phyloP scores from a whole-genome alignment of 2,797 vertebrate species.

The Brachymystax lenok region DNA sequence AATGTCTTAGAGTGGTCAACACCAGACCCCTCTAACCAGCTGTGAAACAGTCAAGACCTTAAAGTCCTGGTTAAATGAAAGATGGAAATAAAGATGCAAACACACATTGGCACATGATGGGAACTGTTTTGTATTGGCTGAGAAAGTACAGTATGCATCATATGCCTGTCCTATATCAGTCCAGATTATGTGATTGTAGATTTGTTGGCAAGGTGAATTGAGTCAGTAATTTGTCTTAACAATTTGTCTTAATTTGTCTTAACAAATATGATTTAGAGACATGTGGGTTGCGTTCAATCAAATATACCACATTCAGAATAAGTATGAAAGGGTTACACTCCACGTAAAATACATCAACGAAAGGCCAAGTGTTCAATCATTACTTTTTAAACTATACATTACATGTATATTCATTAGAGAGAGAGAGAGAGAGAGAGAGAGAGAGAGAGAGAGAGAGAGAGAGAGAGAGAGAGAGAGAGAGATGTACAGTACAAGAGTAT shows the following conservation, averaged over 20 bases:
- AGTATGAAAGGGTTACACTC: not conserved
- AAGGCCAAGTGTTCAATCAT: not conserved
- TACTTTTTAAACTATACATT: not conserved
- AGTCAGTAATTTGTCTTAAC: not conserved
- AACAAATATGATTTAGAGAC: not conserved
- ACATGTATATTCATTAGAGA: too few species aligned
- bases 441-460: not conserved
- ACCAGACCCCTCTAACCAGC: too few species aligned
- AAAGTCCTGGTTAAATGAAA: too few species aligned
- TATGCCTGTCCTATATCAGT: too few species aligned
- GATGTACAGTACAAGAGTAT: too few species aligned
- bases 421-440: not conserved
- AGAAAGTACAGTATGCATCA: too few species aligned
- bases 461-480: not conserved
- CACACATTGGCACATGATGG: too few species aligned
- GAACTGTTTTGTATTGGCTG: too few species aligned
- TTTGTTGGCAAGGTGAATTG: not conserved
- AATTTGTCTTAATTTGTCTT: not conserved
- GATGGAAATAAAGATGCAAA: too few species aligned
- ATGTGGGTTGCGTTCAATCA: not conserved
- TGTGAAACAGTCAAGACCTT: too few species aligned
- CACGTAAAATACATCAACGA: not conserved
- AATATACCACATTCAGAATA: not conserved
- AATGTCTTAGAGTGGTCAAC: not conserved
- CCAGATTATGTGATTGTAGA: not conserved